These are phyloP conservation scores for Biston betularia DNA, from an alignment of 2,888 invertebrate genomes.

Conservation along the genomic window DNA sequence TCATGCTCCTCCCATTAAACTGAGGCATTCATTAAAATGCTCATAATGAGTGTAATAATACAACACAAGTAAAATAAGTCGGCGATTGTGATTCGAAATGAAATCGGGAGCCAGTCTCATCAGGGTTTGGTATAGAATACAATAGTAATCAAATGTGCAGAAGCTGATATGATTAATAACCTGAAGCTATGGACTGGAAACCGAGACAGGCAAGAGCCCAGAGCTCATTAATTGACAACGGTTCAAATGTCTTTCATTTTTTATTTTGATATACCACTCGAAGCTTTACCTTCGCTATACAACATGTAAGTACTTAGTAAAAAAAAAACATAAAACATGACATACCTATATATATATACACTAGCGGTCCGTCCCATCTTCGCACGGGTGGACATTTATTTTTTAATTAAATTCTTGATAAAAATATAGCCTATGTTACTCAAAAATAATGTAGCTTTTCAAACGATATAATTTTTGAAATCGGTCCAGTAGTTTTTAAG, in stretches of 20 bases:
- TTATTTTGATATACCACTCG: neutral
- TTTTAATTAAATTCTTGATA: too few species aligned
- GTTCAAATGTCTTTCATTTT: neutral
- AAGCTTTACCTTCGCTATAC: neutral
- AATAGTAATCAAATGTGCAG: constrained; percentile 73
- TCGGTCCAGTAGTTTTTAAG: too few species aligned
- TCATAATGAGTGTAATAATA: constrained; percentile 60
- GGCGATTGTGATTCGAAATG: constrained; percentile 67
- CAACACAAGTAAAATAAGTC: constrained; percentile 60
- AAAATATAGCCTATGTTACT: too few species aligned
- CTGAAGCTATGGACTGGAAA: neutral
- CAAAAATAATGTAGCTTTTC: too few species aligned
- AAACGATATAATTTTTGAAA: too few species aligned
- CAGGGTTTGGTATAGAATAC: constrained; percentile 56
- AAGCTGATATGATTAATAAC: constrained; percentile 70
- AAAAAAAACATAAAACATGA: too few species aligned
- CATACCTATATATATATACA: too few species aligned
- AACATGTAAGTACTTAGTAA: too few species aligned
- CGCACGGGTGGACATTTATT: too few species aligned
- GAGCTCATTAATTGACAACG: neutral
- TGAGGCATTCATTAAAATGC: constrained; percentile 66
- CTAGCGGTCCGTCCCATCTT: too few species aligned
- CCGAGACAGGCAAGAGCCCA: neutral
- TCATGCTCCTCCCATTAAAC: constrained; percentile 60
- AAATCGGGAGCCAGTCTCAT: constrained; percentile 69